Evolutionary conservation across 2,797 vertebrate genomes (phyloP).

Genomic region (Leuciscus waleckii): DNA sequence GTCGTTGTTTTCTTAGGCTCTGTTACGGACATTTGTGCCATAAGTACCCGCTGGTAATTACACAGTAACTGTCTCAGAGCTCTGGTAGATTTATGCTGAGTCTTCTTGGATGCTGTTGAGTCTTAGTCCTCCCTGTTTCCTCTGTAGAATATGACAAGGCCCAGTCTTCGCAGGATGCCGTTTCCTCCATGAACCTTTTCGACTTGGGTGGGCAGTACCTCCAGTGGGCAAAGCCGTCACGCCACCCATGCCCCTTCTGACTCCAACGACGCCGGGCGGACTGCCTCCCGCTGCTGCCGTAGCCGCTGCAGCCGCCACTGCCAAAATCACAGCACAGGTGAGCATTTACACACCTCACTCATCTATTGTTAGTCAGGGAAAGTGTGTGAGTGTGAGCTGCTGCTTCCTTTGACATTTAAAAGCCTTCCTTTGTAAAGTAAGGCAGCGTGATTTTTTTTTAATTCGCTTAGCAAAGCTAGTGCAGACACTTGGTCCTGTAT

Average conservation of each 20-base stretch:
- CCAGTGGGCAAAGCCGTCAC: conserved; percentile 87
- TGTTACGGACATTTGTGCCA: conserved; percentile 65
- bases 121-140: conserved; percentile 48
- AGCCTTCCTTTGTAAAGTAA: conserved; percentile 59
- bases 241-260: conserved; percentile 85
- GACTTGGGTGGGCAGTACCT: conserved; percentile 89
- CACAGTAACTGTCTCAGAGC: conserved; percentile 65
- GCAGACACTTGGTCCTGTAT: conserved; percentile 62
- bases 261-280: conserved; percentile 83
- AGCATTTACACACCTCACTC: conserved; percentile 53
- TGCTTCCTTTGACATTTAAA: conserved; percentile 59
- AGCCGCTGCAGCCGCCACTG: conserved; percentile 84
- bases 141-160: conserved; percentile 87
- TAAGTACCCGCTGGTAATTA: conserved; percentile 66
- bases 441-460: conserved; percentile 55
- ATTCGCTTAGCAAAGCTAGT: conserved; percentile 55
- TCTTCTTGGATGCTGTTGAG: conserved; percentile 30
- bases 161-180: conserved; percentile 86
- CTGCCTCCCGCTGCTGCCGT: conserved; percentile 86
- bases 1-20: conserved; percentile 67
- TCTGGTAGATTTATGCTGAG: conserved; percentile 63
- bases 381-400: conserved; percentile 49
- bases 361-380: conserved; percentile 64
- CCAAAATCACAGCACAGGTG: conserved; percentile 90
- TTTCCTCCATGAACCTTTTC: conserved; percentile 91